These are phyloP conservation scores for Spilogale gracilis DNA, from an alignment of 2,113 vertebrate species.

Conservation along the genomic window DNA sequence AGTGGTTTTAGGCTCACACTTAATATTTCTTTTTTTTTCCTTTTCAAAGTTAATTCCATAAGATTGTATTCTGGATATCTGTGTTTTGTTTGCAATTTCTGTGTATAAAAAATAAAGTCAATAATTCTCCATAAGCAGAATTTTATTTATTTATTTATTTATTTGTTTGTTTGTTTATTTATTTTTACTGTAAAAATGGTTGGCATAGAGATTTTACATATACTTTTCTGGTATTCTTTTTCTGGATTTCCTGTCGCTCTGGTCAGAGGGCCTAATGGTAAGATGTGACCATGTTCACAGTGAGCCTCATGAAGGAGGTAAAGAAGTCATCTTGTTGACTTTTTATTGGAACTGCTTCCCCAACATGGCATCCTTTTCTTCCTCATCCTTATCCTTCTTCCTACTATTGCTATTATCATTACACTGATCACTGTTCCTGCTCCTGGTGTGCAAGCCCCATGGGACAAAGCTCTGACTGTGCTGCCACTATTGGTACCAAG, in stretches of 20 bases:
- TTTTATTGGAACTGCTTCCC: not conserved
- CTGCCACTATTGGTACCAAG: rapidly evolving
- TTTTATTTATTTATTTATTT: not conserved
- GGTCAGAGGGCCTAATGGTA: not conserved
- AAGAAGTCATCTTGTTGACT: not conserved
- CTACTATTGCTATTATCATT: not conserved
- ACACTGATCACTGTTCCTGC: not conserved
- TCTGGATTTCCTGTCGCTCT: not conserved
- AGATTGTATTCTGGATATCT: not conserved
- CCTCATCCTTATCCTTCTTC: not conserved
- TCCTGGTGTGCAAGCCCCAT: not conserved
- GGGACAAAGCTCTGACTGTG: not conserved
- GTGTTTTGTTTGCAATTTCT: not conserved
- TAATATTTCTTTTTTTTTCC: not conserved
- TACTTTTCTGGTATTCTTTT: not conserved
- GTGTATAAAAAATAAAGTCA: not conserved
- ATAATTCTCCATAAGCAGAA: not conserved
- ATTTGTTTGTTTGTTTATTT: not conserved
- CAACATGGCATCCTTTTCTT: not conserved
- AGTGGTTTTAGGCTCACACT: not conserved
- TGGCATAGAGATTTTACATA: not conserved
- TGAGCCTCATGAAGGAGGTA: not conserved
- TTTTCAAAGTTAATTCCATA: not conserved
- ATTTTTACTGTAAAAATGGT: not conserved
- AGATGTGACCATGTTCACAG: not conserved